phyloP scores from a whole-genome alignment of 2,888 invertebrate species.

The Mythimna ferrago region DNA sequence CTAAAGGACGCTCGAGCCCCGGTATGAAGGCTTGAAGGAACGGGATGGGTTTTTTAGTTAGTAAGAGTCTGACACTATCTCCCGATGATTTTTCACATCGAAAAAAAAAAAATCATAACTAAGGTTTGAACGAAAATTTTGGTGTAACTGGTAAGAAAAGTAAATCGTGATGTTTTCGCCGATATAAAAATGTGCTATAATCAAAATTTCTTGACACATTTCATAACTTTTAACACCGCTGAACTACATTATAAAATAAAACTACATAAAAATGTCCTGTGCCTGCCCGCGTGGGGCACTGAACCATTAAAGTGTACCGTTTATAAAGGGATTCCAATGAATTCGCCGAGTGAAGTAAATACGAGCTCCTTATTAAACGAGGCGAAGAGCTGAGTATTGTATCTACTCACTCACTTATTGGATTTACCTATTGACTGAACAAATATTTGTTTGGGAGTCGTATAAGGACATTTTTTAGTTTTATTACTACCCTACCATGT shows the following conservation, averaged over 20 bases:
- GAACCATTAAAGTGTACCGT: slow-evolving; percentile 49
- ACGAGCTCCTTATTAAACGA: slow-evolving; percentile 62
- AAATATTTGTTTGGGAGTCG: slow-evolving; percentile 67
- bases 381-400: slow-evolving; percentile 66
- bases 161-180: not conserved
- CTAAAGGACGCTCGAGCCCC: too few species aligned
- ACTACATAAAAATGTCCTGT: slow-evolving; percentile 37
- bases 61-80: too few species aligned
- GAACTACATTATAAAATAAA: slow-evolving; percentile 26
- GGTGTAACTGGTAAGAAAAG: not conserved
- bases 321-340: slow-evolving; percentile 54
- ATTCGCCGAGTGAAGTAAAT: slow-evolving; percentile 49
- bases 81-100: too few species aligned
- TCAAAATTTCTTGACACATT: not conserved
- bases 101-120: too few species aligned
- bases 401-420: slow-evolving; percentile 67
- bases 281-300: slow-evolving; percentile 28
- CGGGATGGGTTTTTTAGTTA: too few species aligned
- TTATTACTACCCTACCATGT: slow-evolving; percentile 37
- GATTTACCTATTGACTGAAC: slow-evolving; percentile 68
- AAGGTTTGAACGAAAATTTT: not conserved
- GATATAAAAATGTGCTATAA: not conserved
- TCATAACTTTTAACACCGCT: slow-evolving; percentile 1
- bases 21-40: too few species aligned
- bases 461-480: slow-evolving; percentile 60